Base-by-base conservation (phyloP, 2,888 invertebrate genomes). In the Drosophila meridionalis region DNA sequence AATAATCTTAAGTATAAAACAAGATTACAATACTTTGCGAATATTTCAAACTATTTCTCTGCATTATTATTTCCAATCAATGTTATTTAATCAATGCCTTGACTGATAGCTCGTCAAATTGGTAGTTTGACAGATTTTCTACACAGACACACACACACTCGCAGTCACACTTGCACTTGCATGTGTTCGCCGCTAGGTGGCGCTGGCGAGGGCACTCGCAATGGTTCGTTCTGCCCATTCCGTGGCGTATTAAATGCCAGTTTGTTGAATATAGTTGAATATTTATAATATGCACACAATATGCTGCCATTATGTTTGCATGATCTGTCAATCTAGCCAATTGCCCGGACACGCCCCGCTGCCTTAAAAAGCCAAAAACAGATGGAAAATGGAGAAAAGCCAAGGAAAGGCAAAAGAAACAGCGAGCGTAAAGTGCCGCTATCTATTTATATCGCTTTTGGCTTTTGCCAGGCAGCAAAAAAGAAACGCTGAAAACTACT, bases 371-470 rank as follows among this genome's bases (percentile, higher is more conserved):
- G 28, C 30, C 48, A 77, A 77, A 63, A 64, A 69, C 59, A 52
- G 28, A 20, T 43, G 2, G 20, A 30, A 52, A 52, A 48, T 20
- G 34, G 52, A 30, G 30, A 42, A 47, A 50, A 32, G 26, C 55
- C 52, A 56, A 56, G 63, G 56, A 74, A 64, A 84, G 73, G 70
- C 61, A 68, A 52, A 12, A 40, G 55, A n/a, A 55, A 30, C 38
- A 56, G 36, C 40, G 20, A 42, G 76, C 78, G 82, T 81, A 86
- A 86, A 89, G 89, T 86, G 78, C 70, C 68, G 89, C 87, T 86
- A 86, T 86, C 85, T 89, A 87, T 86, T 86, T 89, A 89, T 89
- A 85, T 85, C 85, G 85, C 71, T 86, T 83, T 88, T 88, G 83
- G 89, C 89, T 86, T 87, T 88, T 86, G 63, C 75, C 76, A 83